A percentile compares a stretch with the other conserved stretches of the same genome.
Conservation (phyloP, 2,888 invertebrate species). For the Drosophila melanosoma region DNA sequence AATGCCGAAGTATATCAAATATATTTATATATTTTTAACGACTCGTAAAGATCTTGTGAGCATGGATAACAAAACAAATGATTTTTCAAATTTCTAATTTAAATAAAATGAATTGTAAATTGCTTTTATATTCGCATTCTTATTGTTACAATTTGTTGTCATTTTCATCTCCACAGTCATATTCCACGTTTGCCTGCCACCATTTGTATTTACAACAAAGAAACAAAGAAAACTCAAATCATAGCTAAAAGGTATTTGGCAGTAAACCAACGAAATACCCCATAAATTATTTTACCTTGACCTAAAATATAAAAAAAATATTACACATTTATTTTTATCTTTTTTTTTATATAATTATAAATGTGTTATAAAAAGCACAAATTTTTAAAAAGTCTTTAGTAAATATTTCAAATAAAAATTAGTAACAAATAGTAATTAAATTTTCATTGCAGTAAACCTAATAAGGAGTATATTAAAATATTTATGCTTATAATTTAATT, state of each 20-base stretch:
- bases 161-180: not conserved
- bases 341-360: not conserved
- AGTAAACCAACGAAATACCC: not conserved
- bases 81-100: slow-evolving; percentile 38
- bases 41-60: not conserved
- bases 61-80: not conserved
- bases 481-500: not conserved
- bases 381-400: not conserved
- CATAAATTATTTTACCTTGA: not conserved
- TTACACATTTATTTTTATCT: not conserved
- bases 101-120: not conserved
- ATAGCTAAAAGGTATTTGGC: not conserved
- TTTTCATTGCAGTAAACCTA: no score
- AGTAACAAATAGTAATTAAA: not conserved
- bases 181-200: slow-evolving; percentile 16
- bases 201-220: slow-evolving; percentile 27
- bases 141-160: not conserved
- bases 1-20: not conserved
- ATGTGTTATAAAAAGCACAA: not conserved
- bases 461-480: not conserved
- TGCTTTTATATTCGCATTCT: slow-evolving; percentile 1
- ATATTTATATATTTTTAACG: not conserved
- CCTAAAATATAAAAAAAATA: not conserved
- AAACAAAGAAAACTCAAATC: slow-evolving; percentile 8
- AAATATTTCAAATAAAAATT: not conserved